A percentile compares a stretch with the other conserved stretches of the same genome.
Conservation (phyloP, 2,113 vertebrate genomes). For the Anoura caudifer region DNA sequence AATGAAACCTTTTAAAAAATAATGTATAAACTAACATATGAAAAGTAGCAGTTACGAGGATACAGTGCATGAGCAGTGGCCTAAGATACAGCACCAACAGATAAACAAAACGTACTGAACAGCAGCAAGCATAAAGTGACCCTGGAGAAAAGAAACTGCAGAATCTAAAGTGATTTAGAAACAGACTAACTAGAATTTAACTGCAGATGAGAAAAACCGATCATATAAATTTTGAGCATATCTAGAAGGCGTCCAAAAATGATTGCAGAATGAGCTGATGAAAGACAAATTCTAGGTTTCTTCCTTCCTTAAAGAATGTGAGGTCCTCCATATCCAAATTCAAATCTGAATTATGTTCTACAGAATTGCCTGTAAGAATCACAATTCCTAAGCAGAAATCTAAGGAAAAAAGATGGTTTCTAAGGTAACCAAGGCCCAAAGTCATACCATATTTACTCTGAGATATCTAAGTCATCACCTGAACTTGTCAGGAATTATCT, state of each 20-base stretch:
- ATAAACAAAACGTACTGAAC: neutral
- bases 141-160: neutral
- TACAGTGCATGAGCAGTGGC: neutral
- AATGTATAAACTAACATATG: conserved; percentile 1
- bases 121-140: conserved; percentile 3
- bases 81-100: neutral
- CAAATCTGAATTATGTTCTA: neutral
- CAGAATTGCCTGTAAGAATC: neutral
- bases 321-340: neutral
- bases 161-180: neutral
- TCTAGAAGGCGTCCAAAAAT: neutral
- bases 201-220: neutral
- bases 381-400: neutral
- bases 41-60: neutral
- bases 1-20: neutral
- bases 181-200: conserved; percentile 21
- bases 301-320: neutral
- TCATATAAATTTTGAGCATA: neutral
- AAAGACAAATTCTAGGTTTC: neutral
- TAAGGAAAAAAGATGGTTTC: conserved; percentile 12
- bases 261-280: neutral
- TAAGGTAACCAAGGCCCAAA: conserved; percentile 21
- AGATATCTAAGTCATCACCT: neutral
- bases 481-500: conserved; percentile 30
- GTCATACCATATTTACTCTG: neutral